A percentile compares a stretch with the other conserved stretches of the same genome.
Evolutionary conservation across 1,140 invertebrate genomes (phyloP).

Genomic region (Drosophila trapezifrons): DNA sequence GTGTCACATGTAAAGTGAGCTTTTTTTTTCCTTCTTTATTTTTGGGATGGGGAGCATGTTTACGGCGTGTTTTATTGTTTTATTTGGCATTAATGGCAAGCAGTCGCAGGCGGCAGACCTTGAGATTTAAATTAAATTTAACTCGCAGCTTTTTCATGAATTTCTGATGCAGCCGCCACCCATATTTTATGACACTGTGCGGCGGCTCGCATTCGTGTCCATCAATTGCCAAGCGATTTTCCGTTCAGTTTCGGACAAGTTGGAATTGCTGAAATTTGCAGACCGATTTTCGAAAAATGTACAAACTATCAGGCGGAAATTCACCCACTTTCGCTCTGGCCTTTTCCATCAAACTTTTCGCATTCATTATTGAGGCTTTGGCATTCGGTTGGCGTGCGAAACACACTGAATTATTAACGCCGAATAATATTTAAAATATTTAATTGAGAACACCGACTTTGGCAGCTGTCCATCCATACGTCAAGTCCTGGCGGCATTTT

Average conservation of each 20-base stretch:
- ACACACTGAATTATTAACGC: constrained; percentile 66
- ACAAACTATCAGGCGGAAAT: constrained; percentile 20
- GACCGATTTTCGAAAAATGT: constrained; percentile 37
- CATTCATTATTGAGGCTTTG: constrained; percentile 66
- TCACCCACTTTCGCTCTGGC: constrained; percentile 8
- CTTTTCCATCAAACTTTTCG: constrained; percentile 32
- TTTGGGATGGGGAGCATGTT: constrained; percentile 11
- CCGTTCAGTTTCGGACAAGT: constrained; percentile 39
- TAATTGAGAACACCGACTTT: constrained; percentile 54
- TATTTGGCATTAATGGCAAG: constrained; percentile 30
- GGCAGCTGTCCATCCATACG: constrained; percentile 19
- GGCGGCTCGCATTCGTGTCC: constrained; percentile 3
- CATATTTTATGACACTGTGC: constrained; percentile 30
- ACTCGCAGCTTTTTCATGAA: constrained; percentile 1
- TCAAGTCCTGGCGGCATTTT: constrained; percentile 2
- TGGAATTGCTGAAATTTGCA: constrained; percentile 47
- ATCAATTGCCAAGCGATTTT: constrained; percentile 45
- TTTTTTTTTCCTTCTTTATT: background rate
- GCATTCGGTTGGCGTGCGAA: constrained; percentile 47
- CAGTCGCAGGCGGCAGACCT: background rate
- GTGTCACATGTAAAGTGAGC: constrained; percentile 41
- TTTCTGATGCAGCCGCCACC: background rate
- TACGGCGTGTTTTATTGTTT: constrained; percentile 49
- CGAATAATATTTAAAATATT: constrained; percentile 66
- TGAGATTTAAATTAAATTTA: constrained; percentile 32